phyloP scores from a whole-genome alignment of 2,797 vertebrate species.

The Glossophaga mutica region DNA sequence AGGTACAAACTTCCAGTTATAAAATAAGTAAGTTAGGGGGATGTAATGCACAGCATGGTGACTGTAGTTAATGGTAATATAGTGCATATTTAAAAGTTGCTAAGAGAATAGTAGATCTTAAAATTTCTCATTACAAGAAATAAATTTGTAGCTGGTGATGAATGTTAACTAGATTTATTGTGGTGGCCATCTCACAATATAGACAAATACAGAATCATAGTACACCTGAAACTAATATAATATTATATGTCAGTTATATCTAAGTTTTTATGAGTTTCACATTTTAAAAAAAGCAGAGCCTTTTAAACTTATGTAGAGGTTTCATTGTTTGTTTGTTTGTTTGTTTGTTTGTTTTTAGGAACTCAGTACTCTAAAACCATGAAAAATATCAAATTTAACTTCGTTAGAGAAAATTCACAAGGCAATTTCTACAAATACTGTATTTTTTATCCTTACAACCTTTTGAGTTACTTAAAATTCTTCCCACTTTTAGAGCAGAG shows the following conservation, averaged over 20 bases:
- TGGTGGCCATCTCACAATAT: background rate
- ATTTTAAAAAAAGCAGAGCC: background rate
- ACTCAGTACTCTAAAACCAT: background rate
- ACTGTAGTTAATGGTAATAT: background rate
- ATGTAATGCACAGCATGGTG: background rate
- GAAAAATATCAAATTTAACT: background rate
- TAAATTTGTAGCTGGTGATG: background rate
- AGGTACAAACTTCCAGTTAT: background rate
- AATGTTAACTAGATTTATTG: background rate
- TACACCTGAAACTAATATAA: background rate
- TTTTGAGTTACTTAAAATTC: background rate
- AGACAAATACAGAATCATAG: background rate
- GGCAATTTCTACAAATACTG: background rate
- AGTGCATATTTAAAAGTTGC: background rate
- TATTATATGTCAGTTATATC: background rate
- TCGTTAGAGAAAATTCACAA: background rate
- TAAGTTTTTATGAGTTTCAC: background rate
- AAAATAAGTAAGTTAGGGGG: background rate
- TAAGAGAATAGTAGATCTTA: background rate
- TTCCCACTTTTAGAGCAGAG: background rate
- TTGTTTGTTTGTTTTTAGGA: background rate
- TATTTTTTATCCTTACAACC: background rate
- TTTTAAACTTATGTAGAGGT: background rate
- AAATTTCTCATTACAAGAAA: background rate
- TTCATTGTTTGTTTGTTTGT: too few relatives aligned